Evolutionary conservation across 2,113 vertebrate species (phyloP).

Genomic region (Benitochromis conjunctus): DNA sequence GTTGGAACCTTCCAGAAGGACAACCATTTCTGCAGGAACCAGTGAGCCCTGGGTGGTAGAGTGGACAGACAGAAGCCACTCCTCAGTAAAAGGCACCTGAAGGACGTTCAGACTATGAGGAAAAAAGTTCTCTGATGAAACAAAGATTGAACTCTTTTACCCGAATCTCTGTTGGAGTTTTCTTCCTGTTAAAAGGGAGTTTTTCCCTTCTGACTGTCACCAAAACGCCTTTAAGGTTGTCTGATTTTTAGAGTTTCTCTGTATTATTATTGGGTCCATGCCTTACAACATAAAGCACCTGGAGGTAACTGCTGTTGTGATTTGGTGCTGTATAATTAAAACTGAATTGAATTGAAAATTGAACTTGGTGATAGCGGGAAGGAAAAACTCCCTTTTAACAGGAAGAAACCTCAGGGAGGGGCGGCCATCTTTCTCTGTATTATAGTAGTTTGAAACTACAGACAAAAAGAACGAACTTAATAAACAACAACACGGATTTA

Average conservation of each 20-base stretch:
- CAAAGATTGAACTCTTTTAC: too few relatives aligned
- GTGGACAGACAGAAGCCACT: too few relatives aligned
- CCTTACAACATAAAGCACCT: neutral
- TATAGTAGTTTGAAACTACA: too few relatives aligned
- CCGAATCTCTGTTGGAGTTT: neutral
- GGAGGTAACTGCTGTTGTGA: neutral
- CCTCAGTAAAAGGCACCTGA: too few relatives aligned
- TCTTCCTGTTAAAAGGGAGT: neutral
- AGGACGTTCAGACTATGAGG: too few relatives aligned
- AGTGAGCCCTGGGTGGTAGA: too few relatives aligned
- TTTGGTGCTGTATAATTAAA: neutral
- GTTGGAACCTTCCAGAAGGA: too few relatives aligned
- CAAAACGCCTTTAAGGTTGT: neutral
- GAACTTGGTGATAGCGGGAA: accelerated
- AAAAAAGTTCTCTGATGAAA: too few relatives aligned
- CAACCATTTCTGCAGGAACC: too few relatives aligned
- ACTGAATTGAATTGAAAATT: accelerated
- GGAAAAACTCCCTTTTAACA: neutral
- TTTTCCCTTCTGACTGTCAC: neutral
- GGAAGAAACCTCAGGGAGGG: neutral
- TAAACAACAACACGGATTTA: neutral
- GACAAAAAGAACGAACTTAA: neutral
- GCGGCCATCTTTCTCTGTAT: too few relatives aligned
- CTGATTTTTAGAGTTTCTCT: neutral
- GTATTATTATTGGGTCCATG: neutral